phyloP scores from a whole-genome alignment of 2,113 vertebrate species.

The Tricholaema leucomelas region DNA sequence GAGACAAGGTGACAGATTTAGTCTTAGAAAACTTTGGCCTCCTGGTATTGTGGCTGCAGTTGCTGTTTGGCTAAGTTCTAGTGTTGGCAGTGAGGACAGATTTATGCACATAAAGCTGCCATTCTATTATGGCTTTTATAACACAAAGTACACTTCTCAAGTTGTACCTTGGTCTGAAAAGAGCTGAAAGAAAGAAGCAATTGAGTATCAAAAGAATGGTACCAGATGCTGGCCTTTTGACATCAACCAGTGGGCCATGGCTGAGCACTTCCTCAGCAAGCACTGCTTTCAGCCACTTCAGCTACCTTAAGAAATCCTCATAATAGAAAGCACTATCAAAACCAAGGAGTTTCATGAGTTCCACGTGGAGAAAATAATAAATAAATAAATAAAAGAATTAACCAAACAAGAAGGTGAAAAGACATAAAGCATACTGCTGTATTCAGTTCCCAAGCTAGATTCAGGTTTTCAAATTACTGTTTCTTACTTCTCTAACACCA shows the following conservation, averaged over 20 bases:
- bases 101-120: constrained; percentile 49
- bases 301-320: background rate
- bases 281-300: constrained; percentile 5
- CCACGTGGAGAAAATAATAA: background rate
- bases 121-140: constrained; percentile 43
- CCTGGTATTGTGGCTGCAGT: constrained; percentile 16
- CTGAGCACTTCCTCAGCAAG: constrained; percentile 49
- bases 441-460: background rate
- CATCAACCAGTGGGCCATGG: constrained; percentile 42
- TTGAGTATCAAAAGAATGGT: constrained; percentile 48
- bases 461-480: background rate
- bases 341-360: background rate
- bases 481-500: background rate
- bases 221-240: constrained; percentile 65
- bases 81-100: constrained; percentile 45
- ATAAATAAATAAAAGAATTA: background rate
- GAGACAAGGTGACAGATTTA: constrained; percentile 50
- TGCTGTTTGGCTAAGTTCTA: constrained; percentile 19
- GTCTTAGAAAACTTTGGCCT: constrained; percentile 9
- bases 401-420: constrained; percentile 14
- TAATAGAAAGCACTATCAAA: constrained; percentile 5
- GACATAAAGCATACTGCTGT: background rate
- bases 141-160: constrained; percentile 31
- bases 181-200: constrained; percentile 60
- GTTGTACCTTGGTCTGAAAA: constrained; percentile 33